These are phyloP conservation scores for Agapornis canus DNA, from an alignment of 2,797 vertebrate genomes.

Conservation along the genomic window DNA sequence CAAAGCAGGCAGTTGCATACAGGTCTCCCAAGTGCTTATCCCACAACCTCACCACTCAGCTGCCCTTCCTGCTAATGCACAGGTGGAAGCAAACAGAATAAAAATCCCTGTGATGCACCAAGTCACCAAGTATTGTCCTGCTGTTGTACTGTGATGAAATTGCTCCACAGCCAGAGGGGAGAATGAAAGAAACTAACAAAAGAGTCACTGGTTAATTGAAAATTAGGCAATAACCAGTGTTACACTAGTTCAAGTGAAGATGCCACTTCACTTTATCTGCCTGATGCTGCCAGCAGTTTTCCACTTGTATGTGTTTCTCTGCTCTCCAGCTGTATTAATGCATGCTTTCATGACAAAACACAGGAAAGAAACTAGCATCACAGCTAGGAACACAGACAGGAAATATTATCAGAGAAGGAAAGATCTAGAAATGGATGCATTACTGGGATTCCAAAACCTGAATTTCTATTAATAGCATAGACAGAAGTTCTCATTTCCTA, in stretches of 20 bases:
- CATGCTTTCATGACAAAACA: background rate
- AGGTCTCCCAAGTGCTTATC: background rate
- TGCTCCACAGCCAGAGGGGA: accelerated
- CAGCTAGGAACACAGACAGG: background rate
- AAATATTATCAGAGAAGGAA: background rate
- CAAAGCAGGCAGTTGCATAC: slow-evolving; percentile 1
- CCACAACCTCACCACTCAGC: background rate
- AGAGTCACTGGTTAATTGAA: background rate
- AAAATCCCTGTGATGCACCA: background rate
- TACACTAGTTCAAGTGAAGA: background rate
- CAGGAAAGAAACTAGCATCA: background rate
- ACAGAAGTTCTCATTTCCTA: background rate
- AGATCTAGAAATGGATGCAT: background rate
- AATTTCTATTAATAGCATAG: background rate
- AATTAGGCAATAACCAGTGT: background rate
- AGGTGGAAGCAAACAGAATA: background rate
- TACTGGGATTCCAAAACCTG: background rate
- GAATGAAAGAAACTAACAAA: background rate
- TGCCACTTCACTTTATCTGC: background rate
- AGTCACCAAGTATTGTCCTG: background rate
- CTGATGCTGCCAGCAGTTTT: background rate
- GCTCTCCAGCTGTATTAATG: background rate
- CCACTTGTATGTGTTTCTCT: background rate
- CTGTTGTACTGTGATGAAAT: background rate
- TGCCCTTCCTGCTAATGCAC: background rate